phyloP scores from a whole-genome alignment of 2,113 vertebrate genomes.

The Hemicordylus capensis region DNA sequence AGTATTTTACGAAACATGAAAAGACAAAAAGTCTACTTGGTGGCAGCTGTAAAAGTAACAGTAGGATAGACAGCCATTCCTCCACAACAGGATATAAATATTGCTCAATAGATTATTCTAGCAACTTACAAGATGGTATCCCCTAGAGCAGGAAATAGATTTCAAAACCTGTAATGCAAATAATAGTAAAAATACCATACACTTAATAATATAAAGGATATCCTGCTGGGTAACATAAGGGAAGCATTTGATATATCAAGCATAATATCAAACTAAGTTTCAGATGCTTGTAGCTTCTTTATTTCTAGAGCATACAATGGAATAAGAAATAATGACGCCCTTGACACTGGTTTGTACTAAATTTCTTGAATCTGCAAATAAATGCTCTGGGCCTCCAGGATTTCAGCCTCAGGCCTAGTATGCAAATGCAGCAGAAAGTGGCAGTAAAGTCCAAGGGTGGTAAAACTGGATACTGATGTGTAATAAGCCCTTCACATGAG shows the following conservation, averaged over 20 bases:
- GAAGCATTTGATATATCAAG: no score
- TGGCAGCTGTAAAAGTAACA: no score
- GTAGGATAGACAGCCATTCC: no score
- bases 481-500: no score
- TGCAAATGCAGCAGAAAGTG: neutral
- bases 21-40: no score
- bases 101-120: neutral
- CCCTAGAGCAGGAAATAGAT: neutral
- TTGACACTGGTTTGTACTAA: neutral
- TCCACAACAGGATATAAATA: no score
- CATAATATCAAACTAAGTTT: neutral
- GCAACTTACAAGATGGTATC: neutral
- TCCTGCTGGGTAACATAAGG: neutral
- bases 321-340: neutral
- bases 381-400: neutral
- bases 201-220: neutral
- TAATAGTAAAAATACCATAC: neutral
- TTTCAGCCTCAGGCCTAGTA: neutral
- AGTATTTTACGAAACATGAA: no score
- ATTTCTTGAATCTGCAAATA: neutral
- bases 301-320: neutral
- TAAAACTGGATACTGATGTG: no score
- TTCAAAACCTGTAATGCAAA: neutral
- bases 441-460: neutral
- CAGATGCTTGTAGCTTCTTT: neutral